Evolutionary conservation across 2,888 invertebrate genomes (phyloP), one percentile per base, ranked within the genome.

Genomic region (Drosophila mimetica): DNA sequence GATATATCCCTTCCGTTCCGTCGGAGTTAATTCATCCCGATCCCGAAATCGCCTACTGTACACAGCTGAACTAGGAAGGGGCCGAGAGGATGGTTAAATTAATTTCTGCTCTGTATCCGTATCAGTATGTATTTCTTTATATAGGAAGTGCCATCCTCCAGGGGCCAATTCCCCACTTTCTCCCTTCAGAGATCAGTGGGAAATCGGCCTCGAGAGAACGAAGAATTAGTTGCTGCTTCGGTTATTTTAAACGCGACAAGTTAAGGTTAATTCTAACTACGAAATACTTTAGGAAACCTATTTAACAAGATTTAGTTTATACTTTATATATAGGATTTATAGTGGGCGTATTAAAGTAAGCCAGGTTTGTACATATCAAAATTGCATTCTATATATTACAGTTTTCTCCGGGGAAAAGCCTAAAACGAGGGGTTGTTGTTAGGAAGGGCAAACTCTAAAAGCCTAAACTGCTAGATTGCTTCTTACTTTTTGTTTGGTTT

Each of bases 221-320:
- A 61, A 64, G 28, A 36, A 46, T 42, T 47, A 64, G 36, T 63
- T 60, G 37, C 59, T 55, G 55, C 25, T 46, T 46, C n/a, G 55
- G 46, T 46, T 46, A 55, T n/a, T 59, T 41, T 18, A 59, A n/a
- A n/a, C 37, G 53, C 48, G 47, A 71, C 48, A 60, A 58, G 46
- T 54, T 48, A 61, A 36, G 63, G 59, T 58, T 75, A 81, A 58
- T 60, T 58, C 71, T 77, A 79, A 72, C 82, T 81, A 81, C 75
- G 75, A 81, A 81, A 75, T 81, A 81, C 84, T 59, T 60, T 72
- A 77, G 79, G 85, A 84, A 84, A 84, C 82, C 85, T 84, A 81
- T 77, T 84, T 81, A 81, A 81, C 82, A 81, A 81, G 79, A 75
- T 75, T 65, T 66, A 37, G 54, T 63, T 42, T 34, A 46, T 55